A percentile compares a stretch with the other conserved stretches of the same genome.
Conservation (phyloP, 2,888 invertebrate genomes). For the Achlya flavicornis region DNA sequence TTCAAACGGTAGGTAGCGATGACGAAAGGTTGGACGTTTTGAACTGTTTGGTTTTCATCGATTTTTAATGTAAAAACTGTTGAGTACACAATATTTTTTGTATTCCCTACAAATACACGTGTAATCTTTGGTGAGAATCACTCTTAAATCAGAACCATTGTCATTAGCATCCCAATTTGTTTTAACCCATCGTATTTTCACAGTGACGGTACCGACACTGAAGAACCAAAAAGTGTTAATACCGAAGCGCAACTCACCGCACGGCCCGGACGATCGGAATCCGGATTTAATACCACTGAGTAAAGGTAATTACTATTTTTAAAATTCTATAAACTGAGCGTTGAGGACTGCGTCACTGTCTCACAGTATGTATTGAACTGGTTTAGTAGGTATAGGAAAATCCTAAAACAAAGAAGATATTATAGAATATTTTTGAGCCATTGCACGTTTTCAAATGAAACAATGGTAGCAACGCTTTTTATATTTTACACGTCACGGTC, state of each 20-base stretch:
- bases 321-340: slow-evolving; percentile 21
- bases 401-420: too few relatives aligned
- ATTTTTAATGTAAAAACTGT: too few relatives aligned
- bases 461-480: neutral
- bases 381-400: neutral
- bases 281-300: slow-evolving; percentile 94
- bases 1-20: neutral
- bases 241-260: slow-evolving; percentile 83
- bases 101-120: too few relatives aligned
- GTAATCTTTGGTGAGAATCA: too few relatives aligned
- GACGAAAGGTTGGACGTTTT: neutral
- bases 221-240: slow-evolving; percentile 86
- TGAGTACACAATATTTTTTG: too few relatives aligned
- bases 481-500: too few relatives aligned
- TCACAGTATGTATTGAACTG: too few relatives aligned
- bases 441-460: too few relatives aligned
- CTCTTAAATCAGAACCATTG: neutral
- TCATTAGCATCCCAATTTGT: neutral
- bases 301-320: slow-evolving; percentile 86
- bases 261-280: slow-evolving; percentile 92
- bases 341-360: neutral
- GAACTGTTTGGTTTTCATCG: neutral
- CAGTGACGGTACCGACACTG: slow-evolving; percentile 71
- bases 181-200: slow-evolving; percentile 22
- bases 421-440: too few relatives aligned